Percentiles rank a stretch among this genome's conserved stretches.
These are phyloP conservation scores for Euura lappo DNA, from an alignment of 1,140 invertebrate genomes.

Conservation along the genomic window DNA sequence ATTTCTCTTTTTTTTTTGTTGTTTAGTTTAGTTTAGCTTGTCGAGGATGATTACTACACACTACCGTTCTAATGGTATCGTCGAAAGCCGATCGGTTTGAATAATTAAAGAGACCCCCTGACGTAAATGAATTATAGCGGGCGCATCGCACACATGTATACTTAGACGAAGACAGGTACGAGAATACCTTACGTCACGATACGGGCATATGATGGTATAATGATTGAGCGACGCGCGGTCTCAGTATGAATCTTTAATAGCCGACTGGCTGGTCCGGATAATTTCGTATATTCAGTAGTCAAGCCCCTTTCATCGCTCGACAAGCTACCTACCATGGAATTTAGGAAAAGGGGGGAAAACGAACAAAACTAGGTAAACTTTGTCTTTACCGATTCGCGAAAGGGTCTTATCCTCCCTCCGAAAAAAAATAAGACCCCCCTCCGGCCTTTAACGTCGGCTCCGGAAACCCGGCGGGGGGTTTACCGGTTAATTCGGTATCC, in stretches of 20 bases:
- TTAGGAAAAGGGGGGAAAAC: too few species aligned
- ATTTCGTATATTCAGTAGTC: background rate
- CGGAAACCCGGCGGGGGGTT: background rate
- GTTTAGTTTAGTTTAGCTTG: too few species aligned
- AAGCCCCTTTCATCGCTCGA: too few species aligned
- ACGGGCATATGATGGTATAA: background rate
- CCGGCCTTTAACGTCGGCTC: background rate
- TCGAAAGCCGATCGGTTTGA: background rate
- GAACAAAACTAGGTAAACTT: too few species aligned
- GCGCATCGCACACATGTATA: background rate
- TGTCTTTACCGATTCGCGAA: background rate
- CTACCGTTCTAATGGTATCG: background rate
- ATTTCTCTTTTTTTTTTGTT: too few species aligned
- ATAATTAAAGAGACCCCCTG: background rate
- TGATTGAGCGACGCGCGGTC: background rate
- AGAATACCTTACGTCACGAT: background rate
- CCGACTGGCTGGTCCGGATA: background rate
- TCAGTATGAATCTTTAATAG: constrained; percentile 1
- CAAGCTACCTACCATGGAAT: too few species aligned
- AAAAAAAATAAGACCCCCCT: background rate
- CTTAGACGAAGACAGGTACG: background rate
- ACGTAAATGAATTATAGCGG: constrained; percentile 1
- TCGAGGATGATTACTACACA: too few species aligned
- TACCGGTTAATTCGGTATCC: background rate
- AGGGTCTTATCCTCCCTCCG: background rate